Conservation (phyloP, 2,797 vertebrate genomes). For the Anniella stebbinsi region DNA sequence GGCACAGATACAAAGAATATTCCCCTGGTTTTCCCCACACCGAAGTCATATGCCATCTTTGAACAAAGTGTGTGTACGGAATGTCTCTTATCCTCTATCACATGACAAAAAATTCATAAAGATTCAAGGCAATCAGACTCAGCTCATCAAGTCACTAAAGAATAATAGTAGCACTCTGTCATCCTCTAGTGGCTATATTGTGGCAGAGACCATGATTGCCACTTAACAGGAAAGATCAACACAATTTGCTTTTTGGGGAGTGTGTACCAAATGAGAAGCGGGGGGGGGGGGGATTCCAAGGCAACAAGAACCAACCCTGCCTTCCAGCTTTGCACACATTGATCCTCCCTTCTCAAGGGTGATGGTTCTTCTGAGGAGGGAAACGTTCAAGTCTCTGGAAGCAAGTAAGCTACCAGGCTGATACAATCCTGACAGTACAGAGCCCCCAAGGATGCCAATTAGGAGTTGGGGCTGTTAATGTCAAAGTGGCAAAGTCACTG, state of each 20-base stretch:
- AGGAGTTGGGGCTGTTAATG: background rate
- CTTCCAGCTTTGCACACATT: background rate
- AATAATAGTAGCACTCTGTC: slow-evolving; percentile 35
- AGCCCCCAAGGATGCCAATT: background rate
- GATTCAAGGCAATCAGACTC: slow-evolving; percentile 49
- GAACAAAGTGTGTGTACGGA: slow-evolving; percentile 33
- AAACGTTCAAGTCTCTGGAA: background rate
- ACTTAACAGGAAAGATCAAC: slow-evolving; percentile 21
- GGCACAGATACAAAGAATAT: slow-evolving; percentile 83
- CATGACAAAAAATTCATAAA: slow-evolving; percentile 38
- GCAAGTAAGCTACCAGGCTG: background rate
- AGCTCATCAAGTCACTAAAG: slow-evolving; percentile 46
- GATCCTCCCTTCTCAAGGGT: background rate
- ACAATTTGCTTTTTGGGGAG: background rate
- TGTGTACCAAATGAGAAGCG: background rate
- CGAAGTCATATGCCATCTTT: slow-evolving; percentile 5
- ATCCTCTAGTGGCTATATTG: slow-evolving; percentile 58
- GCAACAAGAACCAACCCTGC: background rate
- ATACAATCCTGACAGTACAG: background rate
- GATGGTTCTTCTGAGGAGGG: background rate
- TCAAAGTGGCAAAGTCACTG: background rate
- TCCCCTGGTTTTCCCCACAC: slow-evolving; percentile 65
- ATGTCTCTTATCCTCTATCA: slow-evolving; percentile 41
- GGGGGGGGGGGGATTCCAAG: background rate
- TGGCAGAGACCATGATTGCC: slow-evolving; percentile 38